These are phyloP conservation scores for Tenebrio molitor DNA, from an alignment of 1,140 invertebrate genomes.

Conservation along the genomic window DNA sequence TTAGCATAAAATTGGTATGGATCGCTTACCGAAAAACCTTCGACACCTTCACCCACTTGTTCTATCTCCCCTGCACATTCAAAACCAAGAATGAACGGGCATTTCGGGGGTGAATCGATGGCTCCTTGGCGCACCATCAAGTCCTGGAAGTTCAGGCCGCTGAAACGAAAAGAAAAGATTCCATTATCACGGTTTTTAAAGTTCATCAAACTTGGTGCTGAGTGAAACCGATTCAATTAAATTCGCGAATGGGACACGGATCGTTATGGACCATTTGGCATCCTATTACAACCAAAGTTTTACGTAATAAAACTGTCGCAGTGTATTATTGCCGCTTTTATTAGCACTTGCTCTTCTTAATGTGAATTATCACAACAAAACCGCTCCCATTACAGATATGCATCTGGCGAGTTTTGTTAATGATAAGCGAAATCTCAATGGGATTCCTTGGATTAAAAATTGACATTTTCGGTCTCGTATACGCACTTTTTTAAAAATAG, in stretches of 20 bases:
- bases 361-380: too few relatives aligned
- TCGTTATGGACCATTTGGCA: slow-evolving; percentile 30
- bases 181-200: slow-evolving; percentile 19
- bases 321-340: too few relatives aligned
- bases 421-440: too few relatives aligned
- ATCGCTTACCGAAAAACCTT: slow-evolving; percentile 81
- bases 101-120: slow-evolving; percentile 86
- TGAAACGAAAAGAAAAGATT: slow-evolving; percentile 67
- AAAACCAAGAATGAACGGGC: slow-evolving; percentile 89
- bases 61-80: slow-evolving; percentile 90
- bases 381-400: too few relatives aligned
- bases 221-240: slow-evolving; percentile 28
- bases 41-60: slow-evolving; percentile 84
- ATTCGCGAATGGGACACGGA: background rate
- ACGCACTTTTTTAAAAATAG: too few relatives aligned
- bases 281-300: background rate
- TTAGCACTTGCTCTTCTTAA: too few relatives aligned
- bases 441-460: too few relatives aligned
- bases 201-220: slow-evolving; percentile 18
- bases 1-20: background rate
- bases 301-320: background rate
- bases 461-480: too few relatives aligned
- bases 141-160: slow-evolving; percentile 87
- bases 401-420: too few relatives aligned
- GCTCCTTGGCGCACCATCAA: slow-evolving; percentile 88